Base-by-base conservation (phyloP, 2,113 vertebrate species). In the Aptenodytes forsteri region DNA sequence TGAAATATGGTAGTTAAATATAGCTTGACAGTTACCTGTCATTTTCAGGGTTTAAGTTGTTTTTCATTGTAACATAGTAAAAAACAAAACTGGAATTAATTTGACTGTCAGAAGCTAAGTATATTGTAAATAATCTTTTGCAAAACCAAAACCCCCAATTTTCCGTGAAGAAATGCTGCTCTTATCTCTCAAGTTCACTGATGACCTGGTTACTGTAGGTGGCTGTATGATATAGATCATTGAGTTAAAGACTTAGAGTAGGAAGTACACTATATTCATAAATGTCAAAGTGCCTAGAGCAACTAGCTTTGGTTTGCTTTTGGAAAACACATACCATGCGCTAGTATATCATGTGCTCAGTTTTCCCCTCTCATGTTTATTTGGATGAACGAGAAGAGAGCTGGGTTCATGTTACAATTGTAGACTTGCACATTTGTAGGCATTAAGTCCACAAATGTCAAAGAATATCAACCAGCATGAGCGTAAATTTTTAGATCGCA, bases 21-120 rank as follows among this genome's bases (percentile, higher is more conserved):
- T 67, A 97, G 80, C 73, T 76, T 92, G 77, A 89, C 29, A 79
- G 61, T 92, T 93, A 97, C 77, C 73, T 96, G 83, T 81, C 30
- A 49, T 71, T 95, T 96, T 76, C 67, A n/a, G 78, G 58, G 44
- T 75, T 93, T 61, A 62, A 52, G 42, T 32, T 93, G 52, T 58
- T 85, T 85, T 89, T 86, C 23, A 65, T 62, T 65, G 75, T 64
- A n/a, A 16, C 29, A 4, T 78, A 91, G 54, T 87, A 44, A 88
- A 86, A 97, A 89, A 61, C 5, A 69, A 75, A 87, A 29, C 14
- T 83, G 59, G 85, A 94, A 88, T 76, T 65, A 71, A 73, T 89
- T 76, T 80, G 52, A 26, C 22, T 78, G 46, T 70, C 42, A 54
- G 70, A 59, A 73, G 40, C 16, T 49, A 40, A 67, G 40, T 75